A percentile compares a stretch with the other conserved stretches of the same genome.
Evolutionary conservation across 2,888 invertebrate genomes (phyloP).

Genomic region (Nezara viridula): DNA sequence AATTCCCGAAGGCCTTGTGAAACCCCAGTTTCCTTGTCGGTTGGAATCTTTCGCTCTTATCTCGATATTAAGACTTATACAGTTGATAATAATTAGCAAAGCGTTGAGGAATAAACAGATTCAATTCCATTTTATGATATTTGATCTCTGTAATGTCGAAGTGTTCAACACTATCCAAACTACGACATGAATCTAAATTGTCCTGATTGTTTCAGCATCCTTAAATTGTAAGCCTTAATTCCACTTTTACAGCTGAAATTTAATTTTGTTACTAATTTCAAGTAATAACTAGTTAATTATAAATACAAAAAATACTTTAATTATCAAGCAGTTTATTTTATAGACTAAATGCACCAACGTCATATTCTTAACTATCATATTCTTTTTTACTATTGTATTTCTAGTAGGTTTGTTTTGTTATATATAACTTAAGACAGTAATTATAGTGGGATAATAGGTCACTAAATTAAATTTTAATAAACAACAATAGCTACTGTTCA

Average conservation of each 20-base stretch:
- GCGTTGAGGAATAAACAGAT: not conserved
- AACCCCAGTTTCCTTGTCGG: not conserved
- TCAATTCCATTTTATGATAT: not conserved
- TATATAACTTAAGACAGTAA: too few species aligned
- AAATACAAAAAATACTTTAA: too few species aligned
- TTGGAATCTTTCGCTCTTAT: not conserved
- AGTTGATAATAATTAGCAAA: not conserved
- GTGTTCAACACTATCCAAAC: not conserved
- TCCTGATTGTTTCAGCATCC: not conserved
- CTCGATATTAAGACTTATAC: not conserved
- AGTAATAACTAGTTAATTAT: not conserved
- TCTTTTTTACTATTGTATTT: too few species aligned
- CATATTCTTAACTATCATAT: too few species aligned
- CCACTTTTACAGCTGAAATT: not conserved
- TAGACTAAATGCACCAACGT: too few species aligned
- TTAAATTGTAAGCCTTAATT: not conserved
- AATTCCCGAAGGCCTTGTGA: not conserved
- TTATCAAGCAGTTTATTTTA: too few species aligned
- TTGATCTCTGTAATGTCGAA: not conserved
- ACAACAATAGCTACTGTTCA: too few species aligned
- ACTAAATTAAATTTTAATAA: too few species aligned
- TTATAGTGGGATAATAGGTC: too few species aligned
- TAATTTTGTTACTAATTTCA: not conserved
- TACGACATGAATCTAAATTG: not conserved
- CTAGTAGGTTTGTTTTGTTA: too few species aligned